Conservation (phyloP, 2,113 vertebrate species). For the Pheucticus melanocephalus region DNA sequence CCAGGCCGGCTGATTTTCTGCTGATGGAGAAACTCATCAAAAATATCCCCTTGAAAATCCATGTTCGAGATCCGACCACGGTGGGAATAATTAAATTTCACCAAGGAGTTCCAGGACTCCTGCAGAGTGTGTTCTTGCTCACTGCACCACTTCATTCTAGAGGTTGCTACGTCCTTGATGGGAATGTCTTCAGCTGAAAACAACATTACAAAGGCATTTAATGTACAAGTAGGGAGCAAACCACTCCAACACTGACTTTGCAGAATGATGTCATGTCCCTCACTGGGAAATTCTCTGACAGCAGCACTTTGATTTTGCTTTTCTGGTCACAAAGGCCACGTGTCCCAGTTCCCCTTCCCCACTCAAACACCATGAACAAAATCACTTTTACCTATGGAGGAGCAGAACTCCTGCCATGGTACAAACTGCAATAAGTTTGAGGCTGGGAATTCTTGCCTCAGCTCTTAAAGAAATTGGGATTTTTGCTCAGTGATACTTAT, state of each 20-base stretch:
- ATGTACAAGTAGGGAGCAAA: background rate
- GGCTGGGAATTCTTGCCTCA: background rate
- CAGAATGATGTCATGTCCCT: background rate
- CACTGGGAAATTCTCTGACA: background rate
- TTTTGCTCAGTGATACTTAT: background rate
- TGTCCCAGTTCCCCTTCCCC: background rate
- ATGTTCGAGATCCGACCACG: conserved; percentile 89
- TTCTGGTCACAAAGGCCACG: background rate
- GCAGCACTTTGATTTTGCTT: background rate
- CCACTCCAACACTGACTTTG: background rate
- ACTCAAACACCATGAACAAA: background rate
- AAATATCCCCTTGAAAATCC: conserved; percentile 87
- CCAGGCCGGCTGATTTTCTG: conserved; percentile 66
- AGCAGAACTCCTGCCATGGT: background rate
- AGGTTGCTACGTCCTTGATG: background rate
- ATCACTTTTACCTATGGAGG: background rate
- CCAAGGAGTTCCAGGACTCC: conserved; percentile 90
- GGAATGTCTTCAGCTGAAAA: conserved; percentile 61
- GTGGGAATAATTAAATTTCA: conserved; percentile 89
- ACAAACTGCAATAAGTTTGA: background rate
- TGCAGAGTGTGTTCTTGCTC: conserved; percentile 84
- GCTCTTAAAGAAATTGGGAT: background rate
- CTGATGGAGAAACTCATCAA: conserved; percentile 91
- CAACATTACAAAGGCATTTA: background rate
- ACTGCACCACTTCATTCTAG: conserved; percentile 62